Percentiles rank a stretch among this genome's conserved stretches.
phyloP scores from a whole-genome alignment of 2,113 vertebrate genomes.

The Dicrurus megarhynchus region DNA sequence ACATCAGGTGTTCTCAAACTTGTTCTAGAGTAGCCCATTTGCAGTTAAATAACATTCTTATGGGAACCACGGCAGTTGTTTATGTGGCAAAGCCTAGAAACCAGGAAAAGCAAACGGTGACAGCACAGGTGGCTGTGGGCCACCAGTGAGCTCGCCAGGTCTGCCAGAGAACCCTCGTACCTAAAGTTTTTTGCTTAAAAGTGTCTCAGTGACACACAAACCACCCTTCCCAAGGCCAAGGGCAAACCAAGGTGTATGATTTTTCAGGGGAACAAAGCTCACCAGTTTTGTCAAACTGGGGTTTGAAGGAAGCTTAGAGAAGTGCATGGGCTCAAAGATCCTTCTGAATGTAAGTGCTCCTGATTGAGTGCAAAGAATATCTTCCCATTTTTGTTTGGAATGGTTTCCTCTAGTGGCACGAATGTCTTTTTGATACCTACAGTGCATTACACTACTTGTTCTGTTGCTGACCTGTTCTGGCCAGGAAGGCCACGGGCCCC shows the following conservation, averaged over 20 bases:
- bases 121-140: neutral
- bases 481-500: neutral
- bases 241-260: conserved; percentile 61
- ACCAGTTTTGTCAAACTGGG: neutral
- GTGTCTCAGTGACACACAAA: neutral
- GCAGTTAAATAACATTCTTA: neutral
- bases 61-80: neutral
- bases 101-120: neutral
- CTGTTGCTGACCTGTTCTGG: conserved; percentile 21
- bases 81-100: neutral
- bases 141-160: neutral
- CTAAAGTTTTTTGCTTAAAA: neutral
- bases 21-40: neutral
- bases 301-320: conserved; percentile 53
- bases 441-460: conserved; percentile 67
- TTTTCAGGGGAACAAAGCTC: conserved; percentile 56
- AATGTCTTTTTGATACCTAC: conserved; percentile 63
- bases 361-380: conserved; percentile 28
- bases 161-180: conserved; percentile 1
- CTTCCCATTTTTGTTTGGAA: conserved; percentile 41
- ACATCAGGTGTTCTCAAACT: neutral
- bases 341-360: conserved; percentile 63
- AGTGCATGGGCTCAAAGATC: conserved; percentile 52
- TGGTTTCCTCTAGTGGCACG: conserved; percentile 51
- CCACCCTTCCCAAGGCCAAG: conserved; percentile 9